Evolutionary conservation across 2,113 vertebrate species (phyloP).

Genomic region (Taurulus bubalis): DNA sequence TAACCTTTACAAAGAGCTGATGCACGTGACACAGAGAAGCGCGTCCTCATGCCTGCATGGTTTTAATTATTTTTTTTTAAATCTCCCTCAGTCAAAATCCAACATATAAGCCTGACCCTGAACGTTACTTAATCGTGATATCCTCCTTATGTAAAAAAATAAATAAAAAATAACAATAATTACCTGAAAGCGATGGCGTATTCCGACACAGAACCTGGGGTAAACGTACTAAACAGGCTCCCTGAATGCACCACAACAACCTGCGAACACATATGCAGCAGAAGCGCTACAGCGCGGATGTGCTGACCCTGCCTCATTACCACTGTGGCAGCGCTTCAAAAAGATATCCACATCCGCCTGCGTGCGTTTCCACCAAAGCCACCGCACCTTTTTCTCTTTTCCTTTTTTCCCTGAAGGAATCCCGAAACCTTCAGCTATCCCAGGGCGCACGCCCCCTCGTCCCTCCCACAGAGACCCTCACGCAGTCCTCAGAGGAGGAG

Average conservation of each 20-base stretch:
- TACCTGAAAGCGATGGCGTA: neutral
- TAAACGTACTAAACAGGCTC: neutral
- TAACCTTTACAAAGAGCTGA: constrained; percentile 83
- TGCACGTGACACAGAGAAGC: constrained; percentile 83
- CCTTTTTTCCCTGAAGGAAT: constrained; percentile 50
- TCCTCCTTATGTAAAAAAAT: neutral
- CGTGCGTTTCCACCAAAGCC: neutral
- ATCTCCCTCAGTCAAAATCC: constrained; percentile 26
- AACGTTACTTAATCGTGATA: neutral
- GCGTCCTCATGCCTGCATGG: constrained; percentile 68
- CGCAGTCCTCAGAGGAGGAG: neutral
- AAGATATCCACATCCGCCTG: constrained; percentile 9
- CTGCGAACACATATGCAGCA: neutral
- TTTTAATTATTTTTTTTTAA: constrained; percentile 54
- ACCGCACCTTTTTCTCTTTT: constrained; percentile 2
- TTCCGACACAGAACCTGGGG: neutral
- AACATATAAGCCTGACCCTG: neutral
- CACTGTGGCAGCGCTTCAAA: constrained; percentile 5
- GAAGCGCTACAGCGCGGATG: constrained; percentile 5
- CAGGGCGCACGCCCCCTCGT: neutral
- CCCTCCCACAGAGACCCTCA: neutral
- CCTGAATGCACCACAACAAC: constrained; percentile 2
- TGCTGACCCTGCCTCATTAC: constrained; percentile 37
- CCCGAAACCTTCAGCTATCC: constrained; percentile 33
- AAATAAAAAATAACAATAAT: neutral